Evolutionary conservation across 2,888 invertebrate genomes (phyloP).

Genomic region (Stenchaetothrips biformis): DNA sequence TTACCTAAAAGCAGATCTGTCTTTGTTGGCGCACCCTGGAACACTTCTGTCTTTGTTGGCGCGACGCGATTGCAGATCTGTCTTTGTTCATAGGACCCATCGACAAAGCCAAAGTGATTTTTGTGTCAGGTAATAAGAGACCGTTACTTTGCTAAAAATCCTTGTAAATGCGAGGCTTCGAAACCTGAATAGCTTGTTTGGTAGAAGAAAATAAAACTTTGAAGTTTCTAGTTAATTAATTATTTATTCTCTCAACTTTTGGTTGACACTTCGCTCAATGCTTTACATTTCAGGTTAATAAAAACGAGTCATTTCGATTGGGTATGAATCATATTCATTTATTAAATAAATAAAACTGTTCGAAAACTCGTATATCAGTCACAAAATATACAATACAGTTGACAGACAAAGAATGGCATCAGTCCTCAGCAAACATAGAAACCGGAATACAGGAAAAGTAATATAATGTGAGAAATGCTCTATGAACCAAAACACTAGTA

Average conservation of each 20-base stretch:
- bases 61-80: no score
- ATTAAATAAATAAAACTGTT: slow-evolving; percentile 25
- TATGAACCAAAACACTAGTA: slow-evolving; percentile 11
- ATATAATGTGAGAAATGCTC: slow-evolving; percentile 11
- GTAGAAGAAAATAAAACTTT: background rate
- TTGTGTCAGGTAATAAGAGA: background rate
- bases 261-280: slow-evolving; percentile 13
- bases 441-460: background rate
- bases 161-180: background rate
- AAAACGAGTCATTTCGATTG: slow-evolving; percentile 4
- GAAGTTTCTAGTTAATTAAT: background rate
- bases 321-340: slow-evolving; percentile 25
- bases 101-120: background rate
- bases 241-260: slow-evolving; percentile 16
- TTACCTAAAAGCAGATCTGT: no score
- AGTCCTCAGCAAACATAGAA: slow-evolving; percentile 18
- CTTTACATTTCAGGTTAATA: slow-evolving; percentile 12
- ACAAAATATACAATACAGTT: slow-evolving; percentile 21
- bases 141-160: background rate
- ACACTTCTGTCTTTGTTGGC: no score
- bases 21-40: no score
- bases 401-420: slow-evolving; percentile 23
- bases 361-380: slow-evolving; percentile 24
- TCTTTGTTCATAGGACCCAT: no score
- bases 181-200: background rate